Base-by-base conservation (phyloP, 2,797 vertebrate genomes). In the Pampus argenteus region DNA sequence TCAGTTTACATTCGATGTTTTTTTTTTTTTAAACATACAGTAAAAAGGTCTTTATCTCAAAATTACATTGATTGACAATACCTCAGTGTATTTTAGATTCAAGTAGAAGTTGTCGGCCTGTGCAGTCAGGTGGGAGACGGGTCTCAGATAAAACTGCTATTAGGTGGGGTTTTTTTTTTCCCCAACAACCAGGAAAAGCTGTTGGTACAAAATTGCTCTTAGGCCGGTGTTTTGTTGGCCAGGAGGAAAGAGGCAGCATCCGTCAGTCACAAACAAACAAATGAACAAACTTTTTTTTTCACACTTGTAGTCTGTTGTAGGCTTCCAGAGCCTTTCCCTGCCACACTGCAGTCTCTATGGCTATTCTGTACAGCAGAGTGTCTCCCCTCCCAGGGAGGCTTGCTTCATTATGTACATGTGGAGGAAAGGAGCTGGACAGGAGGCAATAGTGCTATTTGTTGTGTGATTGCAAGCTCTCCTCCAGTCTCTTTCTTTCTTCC, bases 341-440 rank as follows among this genome's bases (percentile, higher is more conserved):
- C 81, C 81, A 83, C 63, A 49, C 63, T 54, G 77, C 85, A 87
- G 91, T 95, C 91, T 94, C 94, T 95, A 95, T 94, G 93, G 94
- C 96, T 95, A 95, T 89, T 93, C 95, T 96, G 96, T 95, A 95
- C 94, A 96, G 94, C 93, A 92, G 90, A 90, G 76, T 92, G 94
- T 92, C 89, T 84, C 86, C 90, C 60, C 63, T 42, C 69, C 76
- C 47, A 59, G 62, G 66, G 54, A 76, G 55, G 29, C 88, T 88
- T 92, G 86, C 85, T 91, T 94, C 93, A 88, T 88, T 97, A 97
- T 98, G 81, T 98, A 98, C 97, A 98, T n/a, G 90, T 93, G 90
- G 92, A 91, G 93, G 55, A 23, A 44, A 54, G 71, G 91, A 93
- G 92, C 92, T 92, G 93, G 91, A 88, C 79, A 94, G 95, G 92